Percentiles rank a stretch among this genome's conserved stretches.
phyloP scores from a whole-genome alignment of 2,797 vertebrate genomes.

The Mus caroli region DNA sequence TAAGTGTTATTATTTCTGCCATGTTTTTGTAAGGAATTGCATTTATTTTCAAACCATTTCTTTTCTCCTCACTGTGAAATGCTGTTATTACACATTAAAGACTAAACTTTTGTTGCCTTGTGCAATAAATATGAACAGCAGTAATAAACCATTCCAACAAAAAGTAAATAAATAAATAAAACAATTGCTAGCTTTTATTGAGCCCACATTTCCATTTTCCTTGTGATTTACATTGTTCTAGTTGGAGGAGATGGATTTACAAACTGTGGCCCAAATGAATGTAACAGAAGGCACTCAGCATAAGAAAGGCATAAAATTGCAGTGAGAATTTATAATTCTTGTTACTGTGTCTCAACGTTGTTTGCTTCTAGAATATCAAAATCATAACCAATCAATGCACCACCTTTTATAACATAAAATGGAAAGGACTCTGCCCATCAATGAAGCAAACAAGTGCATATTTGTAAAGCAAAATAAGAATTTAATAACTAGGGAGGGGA shows the following conservation, averaged over 20 bases:
- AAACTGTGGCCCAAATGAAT: not conserved
- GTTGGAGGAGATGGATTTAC: not conserved
- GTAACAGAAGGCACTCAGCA: not conserved
- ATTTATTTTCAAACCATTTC: slow-evolving; percentile 13
- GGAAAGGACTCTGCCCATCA: not conserved
- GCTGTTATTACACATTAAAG: not conserved
- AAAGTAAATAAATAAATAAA: not conserved
- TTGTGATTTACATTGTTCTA: not conserved
- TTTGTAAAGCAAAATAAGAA: not conserved
- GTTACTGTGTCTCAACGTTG: not conserved
- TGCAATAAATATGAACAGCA: slow-evolving; percentile 12
- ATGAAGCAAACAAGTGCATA: not conserved
- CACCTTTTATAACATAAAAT: not conserved
- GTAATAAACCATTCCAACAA: not conserved
- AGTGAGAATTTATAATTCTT: not conserved
- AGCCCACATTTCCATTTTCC: not conserved
- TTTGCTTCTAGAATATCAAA: not conserved
- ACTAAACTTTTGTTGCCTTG: not conserved
- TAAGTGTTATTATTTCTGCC: not conserved
- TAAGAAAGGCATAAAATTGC: not conserved
- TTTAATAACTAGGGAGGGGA: not conserved
- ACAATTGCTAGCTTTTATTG: not conserved
- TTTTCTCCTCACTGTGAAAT: not conserved
- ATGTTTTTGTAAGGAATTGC: not conserved
- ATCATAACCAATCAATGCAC: not conserved